Conservation (phyloP, 1,140 invertebrate genomes). For the Thaumatotibia leucotreta region DNA sequence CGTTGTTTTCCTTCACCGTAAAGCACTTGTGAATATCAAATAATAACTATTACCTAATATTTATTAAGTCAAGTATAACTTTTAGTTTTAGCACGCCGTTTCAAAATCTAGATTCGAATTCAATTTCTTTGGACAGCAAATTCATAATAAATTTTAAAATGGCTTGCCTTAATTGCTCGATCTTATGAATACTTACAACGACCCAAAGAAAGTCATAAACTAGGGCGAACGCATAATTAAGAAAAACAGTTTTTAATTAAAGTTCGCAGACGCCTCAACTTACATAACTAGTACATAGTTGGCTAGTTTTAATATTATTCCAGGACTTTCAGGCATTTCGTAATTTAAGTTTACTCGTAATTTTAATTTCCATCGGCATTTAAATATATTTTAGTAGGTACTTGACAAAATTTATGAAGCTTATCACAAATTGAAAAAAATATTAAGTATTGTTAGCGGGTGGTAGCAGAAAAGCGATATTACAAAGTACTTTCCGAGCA, state of each 20-base stretch:
- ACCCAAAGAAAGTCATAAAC: neutral
- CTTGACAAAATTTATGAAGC: neutral
- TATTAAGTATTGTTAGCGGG: too few relatives aligned
- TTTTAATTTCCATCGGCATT: neutral
- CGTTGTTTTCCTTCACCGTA: too few relatives aligned
- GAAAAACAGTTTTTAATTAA: slow-evolving; percentile 13
- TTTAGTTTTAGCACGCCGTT: too few relatives aligned
- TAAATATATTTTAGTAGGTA: too few relatives aligned
- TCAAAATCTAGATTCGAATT: neutral
- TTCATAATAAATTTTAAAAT: neutral
- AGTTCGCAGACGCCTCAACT: slow-evolving; percentile 2
- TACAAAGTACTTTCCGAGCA: too few relatives aligned
- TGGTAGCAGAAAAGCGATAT: too few relatives aligned
- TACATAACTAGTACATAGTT: neutral
- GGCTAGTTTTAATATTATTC: neutral
- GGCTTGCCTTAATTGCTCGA: slow-evolving; percentile 3
- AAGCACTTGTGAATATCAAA: too few relatives aligned
- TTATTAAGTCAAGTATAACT: neutral
- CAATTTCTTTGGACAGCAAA: neutral
- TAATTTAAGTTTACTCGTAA: neutral
- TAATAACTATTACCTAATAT: neutral
- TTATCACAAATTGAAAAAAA: neutral
- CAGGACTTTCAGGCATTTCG: neutral
- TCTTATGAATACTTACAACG: slow-evolving; percentile 5
- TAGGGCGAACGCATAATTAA: slow-evolving; percentile 6